Base-by-base conservation (phyloP, 2,797 vertebrate species). In the Sebastiscus albofasciatus region DNA sequence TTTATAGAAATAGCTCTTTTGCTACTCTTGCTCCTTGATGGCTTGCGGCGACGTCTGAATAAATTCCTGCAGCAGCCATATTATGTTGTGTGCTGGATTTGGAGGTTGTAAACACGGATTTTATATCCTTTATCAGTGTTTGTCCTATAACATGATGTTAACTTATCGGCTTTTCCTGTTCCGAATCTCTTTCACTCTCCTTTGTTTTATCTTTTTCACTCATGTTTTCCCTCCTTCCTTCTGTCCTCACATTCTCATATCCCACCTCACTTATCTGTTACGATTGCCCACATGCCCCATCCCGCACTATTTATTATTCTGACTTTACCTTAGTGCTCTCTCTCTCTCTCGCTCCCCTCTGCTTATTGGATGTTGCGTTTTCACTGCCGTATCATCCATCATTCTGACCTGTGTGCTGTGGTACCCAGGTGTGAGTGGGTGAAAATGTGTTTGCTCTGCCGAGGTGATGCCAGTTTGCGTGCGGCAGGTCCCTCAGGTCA, bases 311-410 rank as follows among this genome's bases (percentile, higher is more conserved):
- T 88, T 84, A 58, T 87, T 79, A 80, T 80, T 75, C 74, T 60
- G 72, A 74, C 76, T 61, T 9, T 81, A 67, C 69, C 80, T 46
- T 7, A 14, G 26, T n/a, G 36, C 27, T 54, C 49, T 54, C 46
- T 49, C 46, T 49, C 46, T 49, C 46, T 49, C 42, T 49, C 2
- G 18, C 16, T 5, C 42, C 7, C n/a, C 22, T 54, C 58, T 33
- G 71, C 58, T 83, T 81, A 87, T 86, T 81, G 75, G 68, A 54
- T 80, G 80, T 61, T 89, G 86, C 85, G 72, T 90, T 87, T 87
- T 87, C 81, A 31, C 73, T 74, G 72, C 82, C 55, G 86, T 74
- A 42, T 82, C 87, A 90, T 93, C 88, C 90, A 91, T 94, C 90
- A 92, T 83, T 67, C 66, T 85, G 86, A 76, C 82, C 69, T 18